A percentile compares a stretch with the other conserved stretches of the same genome.
Evolutionary conservation across 2,797 vertebrate genomes (phyloP).

Genomic region (Moxostoma hubbsi): DNA sequence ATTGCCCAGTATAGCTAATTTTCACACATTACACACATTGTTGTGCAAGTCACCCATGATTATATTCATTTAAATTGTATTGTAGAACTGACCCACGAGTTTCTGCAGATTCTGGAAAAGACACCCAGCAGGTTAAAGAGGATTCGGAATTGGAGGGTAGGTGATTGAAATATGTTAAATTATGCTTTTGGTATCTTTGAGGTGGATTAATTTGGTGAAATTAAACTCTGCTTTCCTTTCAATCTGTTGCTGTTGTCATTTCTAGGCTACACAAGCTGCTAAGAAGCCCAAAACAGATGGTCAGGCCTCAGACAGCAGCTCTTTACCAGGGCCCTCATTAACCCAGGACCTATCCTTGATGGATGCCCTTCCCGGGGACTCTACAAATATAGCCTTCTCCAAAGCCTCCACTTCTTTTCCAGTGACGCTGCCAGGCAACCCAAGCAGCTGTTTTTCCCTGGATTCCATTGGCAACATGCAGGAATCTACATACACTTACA

Average conservation of each 20-base stretch:
- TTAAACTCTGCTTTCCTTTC: background rate
- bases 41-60: too few species aligned
- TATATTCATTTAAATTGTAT: constrained; percentile 31
- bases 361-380: constrained; percentile 82
- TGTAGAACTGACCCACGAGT: constrained; percentile 96
- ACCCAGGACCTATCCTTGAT: constrained; percentile 85
- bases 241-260: constrained; percentile 22
- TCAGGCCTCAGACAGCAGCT: constrained; percentile 79
- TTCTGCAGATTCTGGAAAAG: constrained; percentile 99
- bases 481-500: constrained; percentile 84
- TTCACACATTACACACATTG: background rate
- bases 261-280: constrained; percentile 91
- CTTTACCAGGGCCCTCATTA: constrained; percentile 85
- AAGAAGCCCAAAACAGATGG: constrained; percentile 93
- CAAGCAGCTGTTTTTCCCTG: constrained; percentile 82
- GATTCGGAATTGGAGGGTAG: constrained; percentile 99
- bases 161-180: background rate
- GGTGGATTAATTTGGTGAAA: background rate
- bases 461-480: constrained; percentile 83
- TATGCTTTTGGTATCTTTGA: background rate
- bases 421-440: constrained; percentile 82
- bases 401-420: constrained; percentile 85
- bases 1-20: background rate
- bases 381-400: constrained; percentile 85
- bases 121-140: constrained; percentile 96